Conservation (phyloP, 1,140 invertebrate species). For the Metaphire vulgaris region DNA sequence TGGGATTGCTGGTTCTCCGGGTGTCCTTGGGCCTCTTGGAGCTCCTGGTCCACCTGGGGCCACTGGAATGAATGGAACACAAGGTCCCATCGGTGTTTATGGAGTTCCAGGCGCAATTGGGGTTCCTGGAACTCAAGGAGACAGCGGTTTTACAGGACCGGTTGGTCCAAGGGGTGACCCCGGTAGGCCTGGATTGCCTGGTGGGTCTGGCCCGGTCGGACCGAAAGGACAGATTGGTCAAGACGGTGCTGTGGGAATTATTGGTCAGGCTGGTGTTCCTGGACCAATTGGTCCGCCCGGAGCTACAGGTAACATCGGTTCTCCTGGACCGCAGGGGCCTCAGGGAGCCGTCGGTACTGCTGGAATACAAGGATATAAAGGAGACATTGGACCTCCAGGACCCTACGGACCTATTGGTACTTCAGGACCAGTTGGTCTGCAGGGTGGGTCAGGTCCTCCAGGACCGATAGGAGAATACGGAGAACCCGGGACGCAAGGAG, state of each 20-base stretch:
- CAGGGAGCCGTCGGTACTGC: constrained; percentile 30
- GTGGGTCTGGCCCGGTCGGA: constrained; percentile 1
- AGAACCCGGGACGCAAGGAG: not conserved
- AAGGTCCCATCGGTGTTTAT: constrained; percentile 11
- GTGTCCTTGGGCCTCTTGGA: constrained; percentile 13
- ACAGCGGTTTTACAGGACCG: constrained; percentile 21
- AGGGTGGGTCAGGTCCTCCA: constrained; percentile 60
- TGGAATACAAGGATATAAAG: constrained; percentile 55
- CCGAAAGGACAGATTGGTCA: constrained; percentile 57
- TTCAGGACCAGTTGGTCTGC: constrained; percentile 35
- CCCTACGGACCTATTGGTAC: constrained; percentile 60
- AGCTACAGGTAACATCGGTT: constrained; percentile 23
- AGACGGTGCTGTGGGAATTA: constrained; percentile 63
- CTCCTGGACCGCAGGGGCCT: constrained; percentile 28
- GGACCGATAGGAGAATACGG: constrained; percentile 60
- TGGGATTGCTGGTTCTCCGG: not conserved
- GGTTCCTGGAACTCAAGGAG: constrained; percentile 26
- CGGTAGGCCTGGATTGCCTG: constrained; percentile 11
- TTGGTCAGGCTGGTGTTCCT: constrained; percentile 42
- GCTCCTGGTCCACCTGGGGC: constrained; percentile 35
- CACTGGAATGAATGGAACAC: constrained; percentile 57
- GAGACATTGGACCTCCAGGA: constrained; percentile 37
- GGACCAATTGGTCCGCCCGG: constrained; percentile 61
- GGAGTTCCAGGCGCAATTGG: constrained; percentile 55
- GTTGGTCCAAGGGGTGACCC: constrained; percentile 52